Base-by-base conservation (phyloP, 2,888 invertebrate genomes). In the Archips crataeganus region DNA sequence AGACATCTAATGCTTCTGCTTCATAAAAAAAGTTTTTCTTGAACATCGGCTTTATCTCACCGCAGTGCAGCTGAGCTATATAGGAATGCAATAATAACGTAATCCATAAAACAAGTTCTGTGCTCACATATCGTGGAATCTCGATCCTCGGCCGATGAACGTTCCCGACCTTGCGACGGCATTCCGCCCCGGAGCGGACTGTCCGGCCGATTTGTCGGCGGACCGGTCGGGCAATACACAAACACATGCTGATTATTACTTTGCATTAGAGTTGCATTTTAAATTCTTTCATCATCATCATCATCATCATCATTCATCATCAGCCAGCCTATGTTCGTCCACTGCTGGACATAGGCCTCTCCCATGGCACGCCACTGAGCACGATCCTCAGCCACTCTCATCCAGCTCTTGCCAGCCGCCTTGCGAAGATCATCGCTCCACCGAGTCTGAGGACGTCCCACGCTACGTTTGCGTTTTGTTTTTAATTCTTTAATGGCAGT, bases 101-200 rank as follows among this genome's bases (percentile, higher is more conserved):
- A 75, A 75, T 68, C 67, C 64, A 72, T 72, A 72, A 70, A 63
- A 72, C 63, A 68, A 75, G 70, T 74, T 70, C 74, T 76, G 39
- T 63, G 67, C 70, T 70, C 74, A 73, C 74, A 70, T 70, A 88
- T 89, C 86, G 84, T 83, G 75, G 81, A 80, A 63, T 72, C 69
- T 70, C 79, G 82, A 82, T 84, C 82, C 80, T 81, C 84, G 90
- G 91, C 83, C 90, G 88, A 89, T 90, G 91, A 89, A 91, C 91
- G 91, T 85, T 82, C 87, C 79, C 90, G 92, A 90, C 92, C 93
- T 93, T 90, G 92, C 84, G 80, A 78, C 82, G 79, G 88, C 90
- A 92, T 93, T 91, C 91, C 87, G 65, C 72, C 77, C 51, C 49
- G 36, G 60, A 64, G 59, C 75, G 76, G 77, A 77, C 74, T 45